phyloP scores from a whole-genome alignment of 2,113 vertebrate genomes.

The Rhegmatorhina hoffmannsi region DNA sequence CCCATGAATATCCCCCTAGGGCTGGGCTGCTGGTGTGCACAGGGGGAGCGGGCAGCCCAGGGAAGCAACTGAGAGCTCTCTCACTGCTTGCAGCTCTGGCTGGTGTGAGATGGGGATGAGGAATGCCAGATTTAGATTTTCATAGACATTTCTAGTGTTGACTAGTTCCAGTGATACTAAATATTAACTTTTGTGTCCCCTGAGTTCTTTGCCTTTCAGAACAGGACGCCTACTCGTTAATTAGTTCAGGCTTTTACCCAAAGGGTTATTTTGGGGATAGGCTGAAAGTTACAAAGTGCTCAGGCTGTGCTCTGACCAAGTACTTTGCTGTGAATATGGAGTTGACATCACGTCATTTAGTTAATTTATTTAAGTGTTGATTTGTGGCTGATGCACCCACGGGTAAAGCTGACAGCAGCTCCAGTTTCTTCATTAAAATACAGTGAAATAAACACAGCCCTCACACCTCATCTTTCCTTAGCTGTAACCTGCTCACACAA shows the following conservation, averaged over 20 bases:
- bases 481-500: constrained; percentile 48
- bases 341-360: constrained; percentile 54
- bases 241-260: constrained; percentile 26
- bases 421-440: constrained; percentile 65
- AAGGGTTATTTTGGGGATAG: constrained; percentile 40
- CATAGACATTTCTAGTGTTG: not conserved
- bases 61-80: not conserved
- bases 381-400: constrained; percentile 57
- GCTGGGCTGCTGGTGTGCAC: fast-evolving
- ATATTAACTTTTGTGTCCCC: constrained; percentile 24
- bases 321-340: constrained; percentile 3
- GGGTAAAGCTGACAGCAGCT: constrained; percentile 61
- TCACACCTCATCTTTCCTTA: constrained; percentile 53
- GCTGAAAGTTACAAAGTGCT: constrained; percentile 15
- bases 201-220: constrained; percentile 28
- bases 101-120: not conserved
- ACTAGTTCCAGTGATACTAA: not conserved
- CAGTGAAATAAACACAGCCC: constrained; percentile 61
- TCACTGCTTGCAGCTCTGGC: fast-evolving
- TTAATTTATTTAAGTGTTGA: constrained; percentile 67
- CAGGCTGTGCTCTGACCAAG: constrained; percentile 34
- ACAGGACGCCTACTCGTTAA: constrained; percentile 22
- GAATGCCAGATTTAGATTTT: not conserved
- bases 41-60: fast-evolving
- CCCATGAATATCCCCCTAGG: fast-evolving